Conservation (phyloP, 2,113 vertebrate species). For the Canis aureus region DNA sequence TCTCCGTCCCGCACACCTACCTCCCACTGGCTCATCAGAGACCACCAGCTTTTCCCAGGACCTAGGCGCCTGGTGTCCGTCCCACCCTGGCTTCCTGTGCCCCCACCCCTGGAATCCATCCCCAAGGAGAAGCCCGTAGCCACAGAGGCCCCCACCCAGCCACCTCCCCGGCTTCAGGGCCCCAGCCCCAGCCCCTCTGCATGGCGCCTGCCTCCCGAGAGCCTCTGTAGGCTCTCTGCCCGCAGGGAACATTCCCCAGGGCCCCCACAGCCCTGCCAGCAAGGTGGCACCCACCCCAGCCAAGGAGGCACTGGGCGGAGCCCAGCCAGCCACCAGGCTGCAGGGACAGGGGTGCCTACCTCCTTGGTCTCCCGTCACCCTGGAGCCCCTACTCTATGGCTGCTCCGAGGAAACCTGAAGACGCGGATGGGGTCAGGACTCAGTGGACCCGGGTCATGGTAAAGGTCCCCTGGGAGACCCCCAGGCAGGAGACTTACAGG, state of each 20-base stretch:
- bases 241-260: fast-evolving
- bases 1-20: no score
- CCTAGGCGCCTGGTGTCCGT: neutral
- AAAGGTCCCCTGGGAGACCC: neutral
- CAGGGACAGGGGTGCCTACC: fast-evolving
- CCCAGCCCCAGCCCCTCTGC: no score
- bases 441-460: fast-evolving
- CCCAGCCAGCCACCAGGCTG: fast-evolving
- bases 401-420: fast-evolving
- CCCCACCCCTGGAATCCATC: fast-evolving
- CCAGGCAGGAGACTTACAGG: neutral
- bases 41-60: neutral
- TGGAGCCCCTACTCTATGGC: fast-evolving
- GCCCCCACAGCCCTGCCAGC: fast-evolving
- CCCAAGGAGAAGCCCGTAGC: neutral
- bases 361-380: neutral
- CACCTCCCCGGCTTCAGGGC: neutral
- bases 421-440: neutral
- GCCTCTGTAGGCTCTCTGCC: fast-evolving
- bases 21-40: neutral
- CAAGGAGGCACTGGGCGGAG: neutral
- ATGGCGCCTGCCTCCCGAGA: neutral
- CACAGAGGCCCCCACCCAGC: neutral
- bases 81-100: neutral
- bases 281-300: neutral